phyloP scores from a whole-genome alignment of 2,888 invertebrate species.

The Ecliptopera silaceata region DNA sequence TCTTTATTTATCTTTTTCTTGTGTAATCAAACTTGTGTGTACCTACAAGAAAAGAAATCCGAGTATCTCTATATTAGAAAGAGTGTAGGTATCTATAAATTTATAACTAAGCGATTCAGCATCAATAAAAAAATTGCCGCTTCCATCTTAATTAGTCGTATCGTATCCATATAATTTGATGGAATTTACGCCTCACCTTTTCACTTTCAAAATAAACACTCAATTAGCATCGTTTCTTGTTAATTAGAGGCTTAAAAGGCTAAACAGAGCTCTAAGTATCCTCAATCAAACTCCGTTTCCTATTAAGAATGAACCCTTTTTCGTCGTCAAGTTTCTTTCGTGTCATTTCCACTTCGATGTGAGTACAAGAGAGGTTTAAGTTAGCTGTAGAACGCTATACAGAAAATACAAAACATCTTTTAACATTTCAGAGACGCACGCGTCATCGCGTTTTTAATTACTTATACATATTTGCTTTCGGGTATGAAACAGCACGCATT shows the following conservation, averaged over 20 bases:
- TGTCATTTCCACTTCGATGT: constrained; percentile 66
- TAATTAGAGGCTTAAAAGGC: constrained; percentile 69
- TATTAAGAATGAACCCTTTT: constrained; percentile 65
- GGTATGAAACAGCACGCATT: too few relatives aligned
- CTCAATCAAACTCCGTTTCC: constrained; percentile 62
- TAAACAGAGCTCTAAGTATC: constrained; percentile 56
- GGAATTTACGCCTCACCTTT: constrained; percentile 1
- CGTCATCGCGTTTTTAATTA: too few relatives aligned
- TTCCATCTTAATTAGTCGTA: background rate
- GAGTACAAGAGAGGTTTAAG: constrained; percentile 14
- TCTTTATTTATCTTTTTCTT: too few relatives aligned
- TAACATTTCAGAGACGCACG: too few relatives aligned
- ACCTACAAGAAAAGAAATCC: too few relatives aligned
- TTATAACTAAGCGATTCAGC: too few relatives aligned
- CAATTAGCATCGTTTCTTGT: constrained; percentile 54
- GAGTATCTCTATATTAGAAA: too few relatives aligned
- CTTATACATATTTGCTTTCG: too few relatives aligned
- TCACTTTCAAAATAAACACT: constrained; percentile 46
- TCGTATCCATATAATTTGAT: too few relatives aligned
- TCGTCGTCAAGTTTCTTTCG: constrained; percentile 69
- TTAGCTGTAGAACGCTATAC: background rate
- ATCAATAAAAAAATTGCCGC: too few relatives aligned
- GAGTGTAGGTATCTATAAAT: too few relatives aligned
- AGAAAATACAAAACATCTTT: background rate
- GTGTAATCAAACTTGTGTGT: too few relatives aligned